Base-by-base conservation (phyloP, 2,888 invertebrate genomes). In the Embidobia sp. region DNA sequence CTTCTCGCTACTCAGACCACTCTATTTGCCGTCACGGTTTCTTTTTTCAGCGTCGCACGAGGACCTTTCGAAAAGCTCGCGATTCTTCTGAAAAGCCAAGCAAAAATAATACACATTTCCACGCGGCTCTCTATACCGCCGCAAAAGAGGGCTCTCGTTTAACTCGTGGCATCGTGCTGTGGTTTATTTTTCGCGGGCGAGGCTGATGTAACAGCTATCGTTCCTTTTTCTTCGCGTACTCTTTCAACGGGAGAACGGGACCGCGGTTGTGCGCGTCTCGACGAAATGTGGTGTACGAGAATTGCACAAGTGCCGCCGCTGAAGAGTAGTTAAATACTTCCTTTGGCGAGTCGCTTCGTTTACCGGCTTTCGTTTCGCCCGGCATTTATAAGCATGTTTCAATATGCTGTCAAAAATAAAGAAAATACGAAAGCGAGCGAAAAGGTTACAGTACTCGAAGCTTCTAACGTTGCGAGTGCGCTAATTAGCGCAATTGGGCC, bases 331-430 rank as follows among this genome's bases (percentile, higher is more conserved):
- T 70, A 70, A 61, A 61, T 61, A 70, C 61, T 70, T 63, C 63
- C 44, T 53, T 46, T 37, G 59, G 31, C 19, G 26, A 13, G 10
- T 44, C 40, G 44, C 42, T 53, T 55, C 44, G 66, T 67, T 55
- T 55, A 61, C 72, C 77, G 77, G 76, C 79, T 79, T 77, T 74
- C 64, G 51, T 74, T 81, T 80, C 80, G 73, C 72, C 19, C 26
- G 46, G 37, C 10, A 73, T 75, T 77, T 73, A 74, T 76, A 74
- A 77, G 69, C 61, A 73, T 72, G 75, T 80, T 78, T 79, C 77
- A 72, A 69, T 78, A 37, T 44, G 27, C 46, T 42, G 49, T 51
- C 40, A 22, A 59, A 59, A 51, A 53, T 10, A 16, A 35, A 49
- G 10, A 19, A 10, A 10, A 42, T 15, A 22, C 19, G 10, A 10